phyloP scores from a whole-genome alignment of 2,888 invertebrate genomes.

The Eupithecia exiguata region DNA sequence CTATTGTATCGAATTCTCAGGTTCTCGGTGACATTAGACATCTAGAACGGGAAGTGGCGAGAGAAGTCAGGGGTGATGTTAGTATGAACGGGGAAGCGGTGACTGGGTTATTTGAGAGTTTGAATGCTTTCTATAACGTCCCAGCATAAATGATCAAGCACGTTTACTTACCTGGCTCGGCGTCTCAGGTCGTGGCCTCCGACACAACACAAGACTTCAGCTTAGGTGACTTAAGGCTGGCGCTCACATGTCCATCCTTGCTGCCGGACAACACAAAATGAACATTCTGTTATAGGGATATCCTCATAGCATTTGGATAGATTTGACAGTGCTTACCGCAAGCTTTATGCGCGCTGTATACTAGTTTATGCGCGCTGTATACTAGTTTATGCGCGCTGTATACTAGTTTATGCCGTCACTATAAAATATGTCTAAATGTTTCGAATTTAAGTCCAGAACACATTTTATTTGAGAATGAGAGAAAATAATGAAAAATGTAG shows the following conservation, averaged over 20 bases:
- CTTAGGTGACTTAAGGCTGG: not conserved
- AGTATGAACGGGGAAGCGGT: slow-evolving; percentile 62
- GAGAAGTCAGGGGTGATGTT: slow-evolving; percentile 55
- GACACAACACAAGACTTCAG: not conserved
- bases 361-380: no score
- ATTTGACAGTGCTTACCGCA: not conserved
- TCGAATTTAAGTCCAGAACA: not conserved
- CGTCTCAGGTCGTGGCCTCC: not conserved
- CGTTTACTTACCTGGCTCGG: not conserved
- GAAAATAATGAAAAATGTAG: not conserved
- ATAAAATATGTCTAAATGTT: not conserved
- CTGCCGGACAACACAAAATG: not conserved
- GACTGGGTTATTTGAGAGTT: slow-evolving; percentile 66
- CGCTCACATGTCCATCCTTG: not conserved
- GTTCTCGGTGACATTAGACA: slow-evolving; percentile 61
- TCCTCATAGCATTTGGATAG: not conserved
- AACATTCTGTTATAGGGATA: not conserved
- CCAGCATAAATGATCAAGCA: slow-evolving; percentile 56
- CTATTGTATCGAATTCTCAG: slow-evolving; percentile 51
- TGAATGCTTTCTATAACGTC: slow-evolving; percentile 74
- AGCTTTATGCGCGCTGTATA: no score
- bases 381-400: not conserved
- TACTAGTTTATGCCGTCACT: not conserved
- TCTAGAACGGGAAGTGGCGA: slow-evolving; percentile 57
- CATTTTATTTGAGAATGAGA: not conserved